phyloP scores from a whole-genome alignment of 2,797 vertebrate species.

The Loris lydekkerianus region DNA sequence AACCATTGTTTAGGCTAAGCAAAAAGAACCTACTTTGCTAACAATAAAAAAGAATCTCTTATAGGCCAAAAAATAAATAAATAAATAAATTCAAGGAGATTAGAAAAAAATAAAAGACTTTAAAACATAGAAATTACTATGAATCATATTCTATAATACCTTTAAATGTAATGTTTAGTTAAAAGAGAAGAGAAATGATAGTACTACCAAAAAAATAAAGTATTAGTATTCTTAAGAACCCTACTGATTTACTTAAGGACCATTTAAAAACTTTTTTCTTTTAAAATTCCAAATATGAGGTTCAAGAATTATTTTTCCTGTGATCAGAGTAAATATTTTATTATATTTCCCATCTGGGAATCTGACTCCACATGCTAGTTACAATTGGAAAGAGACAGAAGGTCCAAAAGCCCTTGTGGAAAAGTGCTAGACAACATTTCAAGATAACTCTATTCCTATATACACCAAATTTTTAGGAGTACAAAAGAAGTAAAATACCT shows the following conservation, averaged over 20 bases:
- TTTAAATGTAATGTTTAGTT: constrained; percentile 26
- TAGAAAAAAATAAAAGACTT: constrained; percentile 59
- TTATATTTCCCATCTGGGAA: constrained; percentile 21
- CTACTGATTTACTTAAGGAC: not conserved
- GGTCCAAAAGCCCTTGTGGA: not conserved
- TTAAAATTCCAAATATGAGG: constrained; percentile 55
- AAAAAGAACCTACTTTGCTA: not conserved
- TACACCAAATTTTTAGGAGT: constrained; percentile 45
- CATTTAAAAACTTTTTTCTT: constrained; percentile 54
- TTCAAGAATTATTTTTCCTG: constrained; percentile 13
- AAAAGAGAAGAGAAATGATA: constrained; percentile 50
- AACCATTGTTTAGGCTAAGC: not conserved
- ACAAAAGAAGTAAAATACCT: constrained; percentile 91
- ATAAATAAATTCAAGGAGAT: constrained; percentile 9
- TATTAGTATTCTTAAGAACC: constrained; percentile 31
- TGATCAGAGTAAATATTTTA: constrained; percentile 20
- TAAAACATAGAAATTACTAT: constrained; percentile 49
- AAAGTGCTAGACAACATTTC: constrained; percentile 53
- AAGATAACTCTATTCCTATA: not conserved
- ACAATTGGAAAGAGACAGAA: not conserved
- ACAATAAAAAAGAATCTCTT: constrained; percentile 32
- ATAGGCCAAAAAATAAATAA: not conserved
- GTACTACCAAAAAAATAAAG: not conserved
- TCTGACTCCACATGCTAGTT: not conserved
- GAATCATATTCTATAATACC: constrained; percentile 30